Base-by-base conservation (phyloP, 2,888 invertebrate species). In the Agriopis leucophaearia region DNA sequence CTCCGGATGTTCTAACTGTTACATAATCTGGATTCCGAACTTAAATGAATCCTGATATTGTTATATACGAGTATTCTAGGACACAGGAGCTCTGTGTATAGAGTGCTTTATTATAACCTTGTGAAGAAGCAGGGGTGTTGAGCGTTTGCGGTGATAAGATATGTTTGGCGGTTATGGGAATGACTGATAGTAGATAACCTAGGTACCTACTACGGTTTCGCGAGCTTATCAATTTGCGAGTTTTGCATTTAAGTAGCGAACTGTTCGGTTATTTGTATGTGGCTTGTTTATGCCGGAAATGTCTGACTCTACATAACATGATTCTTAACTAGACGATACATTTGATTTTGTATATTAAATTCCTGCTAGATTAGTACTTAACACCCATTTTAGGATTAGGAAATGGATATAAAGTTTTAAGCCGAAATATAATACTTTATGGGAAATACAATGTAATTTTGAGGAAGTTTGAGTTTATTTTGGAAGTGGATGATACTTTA, bases 111-210 rank as follows among this genome's bases (percentile, higher is more conserved):
- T n/a, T n/a, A n/a, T n/a, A n/a, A n/a, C n/a, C n/a, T n/a, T n/a
- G n/a, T n/a, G n/a, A n/a, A n/a, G 68, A 60, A 60, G 55, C 56
- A 51, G 35, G n/a, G 2, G 27, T n/a, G 27, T 51, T 15, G 61
- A 52, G 36, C 70, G 64, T 71, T 72, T 65, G 70, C 64, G 47
- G 18, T 51, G 69, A 71, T 72, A 68, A 70, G 65, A 65, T 65
- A 70, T 0, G 54, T 52, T 61, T 69, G 61, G 42, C 65, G 62
- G 64, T 55, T 59, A 38, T 16, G 58, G 51, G 48, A 44, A 60
- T 64, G 59, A 70, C 64, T 68, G 68, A 68, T 68, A 68, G 36
- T 8, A 42, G 50, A 62, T 44, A n/a, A n/a, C n/a, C n/a, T n/a
- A n/a, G n/a, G n/a, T n/a, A n/a, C n/a, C n/a, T n/a, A n/a, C n/a